Conservation (phyloP, 2,797 vertebrate genomes). For the Falco novaeseelandiae region DNA sequence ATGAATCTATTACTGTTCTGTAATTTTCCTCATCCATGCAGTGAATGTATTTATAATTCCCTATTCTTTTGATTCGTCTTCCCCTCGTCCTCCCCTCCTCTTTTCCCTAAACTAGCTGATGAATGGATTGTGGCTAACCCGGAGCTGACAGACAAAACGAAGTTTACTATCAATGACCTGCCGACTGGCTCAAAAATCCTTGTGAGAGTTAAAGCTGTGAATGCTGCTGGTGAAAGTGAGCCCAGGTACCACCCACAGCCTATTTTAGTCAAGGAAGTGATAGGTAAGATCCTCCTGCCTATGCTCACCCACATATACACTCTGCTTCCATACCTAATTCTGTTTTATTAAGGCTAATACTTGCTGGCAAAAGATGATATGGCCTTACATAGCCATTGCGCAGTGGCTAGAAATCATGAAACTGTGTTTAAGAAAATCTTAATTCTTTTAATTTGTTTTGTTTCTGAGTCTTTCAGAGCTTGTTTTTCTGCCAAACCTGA, state of each 20-base stretch:
- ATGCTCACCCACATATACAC: not conserved
- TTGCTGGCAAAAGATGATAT: not conserved
- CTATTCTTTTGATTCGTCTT: not conserved
- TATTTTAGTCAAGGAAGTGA: conserved; percentile 92
- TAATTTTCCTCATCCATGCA: not conserved
- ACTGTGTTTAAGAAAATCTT: accelerated
- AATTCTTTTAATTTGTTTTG: not conserved
- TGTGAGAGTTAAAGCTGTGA: conserved; percentile 93
- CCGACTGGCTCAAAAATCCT: conserved; percentile 86
- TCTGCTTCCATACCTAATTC: not conserved
- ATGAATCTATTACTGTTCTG: not conserved
- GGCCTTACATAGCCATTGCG: not conserved
- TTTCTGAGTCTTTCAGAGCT: not conserved
- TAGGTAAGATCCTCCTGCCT: conserved; percentile 82
- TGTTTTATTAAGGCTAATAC: not conserved
- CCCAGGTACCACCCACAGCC: conserved; percentile 89
- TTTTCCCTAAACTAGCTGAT: conserved; percentile 77
- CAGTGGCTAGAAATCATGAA: not conserved
- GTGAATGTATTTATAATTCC: not conserved
- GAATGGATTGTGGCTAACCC: conserved; percentile 88
- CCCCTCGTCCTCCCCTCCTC: not conserved
- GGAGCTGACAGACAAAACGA: conserved; percentile 92
- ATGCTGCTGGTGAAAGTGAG: conserved; percentile 88
- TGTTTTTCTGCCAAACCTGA: not conserved
- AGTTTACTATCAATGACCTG: conserved; percentile 88